Conservation (phyloP, 1,140 invertebrate species). For the Pemphigus obesinymphae region DNA sequence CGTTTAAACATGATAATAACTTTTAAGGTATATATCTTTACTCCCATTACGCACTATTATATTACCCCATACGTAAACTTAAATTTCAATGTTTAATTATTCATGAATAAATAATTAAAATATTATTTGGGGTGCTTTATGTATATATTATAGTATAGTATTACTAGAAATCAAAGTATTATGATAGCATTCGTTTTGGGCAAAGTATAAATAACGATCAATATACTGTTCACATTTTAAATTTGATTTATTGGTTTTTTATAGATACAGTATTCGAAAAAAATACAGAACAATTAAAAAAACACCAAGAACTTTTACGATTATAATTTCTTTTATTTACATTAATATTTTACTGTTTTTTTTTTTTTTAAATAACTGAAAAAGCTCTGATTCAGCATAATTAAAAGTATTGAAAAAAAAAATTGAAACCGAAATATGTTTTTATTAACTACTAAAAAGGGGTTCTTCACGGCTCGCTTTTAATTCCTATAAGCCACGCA, state of each 20-base stretch:
- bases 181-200: background rate
- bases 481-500: slow-evolving; percentile 16
- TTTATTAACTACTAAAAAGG: slow-evolving; percentile 30
- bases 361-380: slow-evolving; percentile 19
- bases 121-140: background rate
- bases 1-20: background rate
- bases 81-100: background rate
- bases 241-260: background rate
- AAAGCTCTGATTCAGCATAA: slow-evolving; percentile 5
- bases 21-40: background rate
- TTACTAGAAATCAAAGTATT: background rate
- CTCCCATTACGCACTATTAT: too few relatives aligned
- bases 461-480: background rate
- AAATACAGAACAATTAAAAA: slow-evolving; percentile 19
- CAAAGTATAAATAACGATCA: background rate
- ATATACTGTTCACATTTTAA: background rate
- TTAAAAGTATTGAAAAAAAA: slow-evolving; percentile 33
- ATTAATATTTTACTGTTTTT: background rate
- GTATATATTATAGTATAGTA: background rate
- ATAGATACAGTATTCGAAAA: background rate
- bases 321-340: slow-evolving; percentile 14
- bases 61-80: background rate
- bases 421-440: slow-evolving; percentile 31
- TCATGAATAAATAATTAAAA: background rate
- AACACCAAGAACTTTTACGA: slow-evolving; percentile 9